Evolutionary conservation across 2,888 invertebrate species (phyloP).

Genomic region (Polymixis flavicincta): DNA sequence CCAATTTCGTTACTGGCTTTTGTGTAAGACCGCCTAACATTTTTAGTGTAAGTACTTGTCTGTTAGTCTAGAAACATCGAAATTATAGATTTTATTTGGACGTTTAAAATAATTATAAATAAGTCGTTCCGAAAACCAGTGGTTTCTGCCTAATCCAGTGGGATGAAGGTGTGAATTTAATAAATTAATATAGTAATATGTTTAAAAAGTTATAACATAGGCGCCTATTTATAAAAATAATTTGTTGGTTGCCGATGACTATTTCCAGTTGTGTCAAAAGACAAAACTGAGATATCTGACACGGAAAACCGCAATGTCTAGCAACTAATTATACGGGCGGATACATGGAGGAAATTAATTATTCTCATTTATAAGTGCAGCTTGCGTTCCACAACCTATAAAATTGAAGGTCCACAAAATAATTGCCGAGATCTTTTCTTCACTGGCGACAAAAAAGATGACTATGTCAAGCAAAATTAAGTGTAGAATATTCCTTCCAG

Average conservation of each 20-base stretch:
- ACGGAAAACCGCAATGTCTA: slow-evolving; percentile 16
- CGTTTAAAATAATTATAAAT: no score
- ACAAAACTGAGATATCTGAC: slow-evolving; percentile 2
- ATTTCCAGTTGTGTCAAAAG: neutral
- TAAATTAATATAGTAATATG: no score
- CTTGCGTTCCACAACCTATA: slow-evolving; percentile 1
- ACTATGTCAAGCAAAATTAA: slow-evolving; percentile 35
- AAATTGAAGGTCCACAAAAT: slow-evolving; percentile 31
- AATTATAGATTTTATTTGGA: neutral
- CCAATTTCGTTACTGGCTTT: neutral
- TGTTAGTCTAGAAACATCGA: neutral
- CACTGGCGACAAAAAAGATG: slow-evolving; percentile 35
- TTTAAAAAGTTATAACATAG: no score
- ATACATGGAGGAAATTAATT: slow-evolving; percentile 42
- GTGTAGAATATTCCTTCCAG: slow-evolving; percentile 29
- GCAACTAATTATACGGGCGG: slow-evolving; percentile 41
- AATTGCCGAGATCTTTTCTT: slow-evolving; percentile 2
- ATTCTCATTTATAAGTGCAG: slow-evolving; percentile 26
- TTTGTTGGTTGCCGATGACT: neutral
- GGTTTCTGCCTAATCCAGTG: neutral
- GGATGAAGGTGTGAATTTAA: neutral
- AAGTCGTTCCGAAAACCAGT: no score
- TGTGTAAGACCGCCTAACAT: neutral
- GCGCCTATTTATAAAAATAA: neutral
- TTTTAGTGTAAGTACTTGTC: neutral